A percentile compares a stretch with the other conserved stretches of the same genome.
Evolutionary conservation across 2,797 vertebrate species (phyloP).

Genomic region (Tadarida brasiliensis): DNA sequence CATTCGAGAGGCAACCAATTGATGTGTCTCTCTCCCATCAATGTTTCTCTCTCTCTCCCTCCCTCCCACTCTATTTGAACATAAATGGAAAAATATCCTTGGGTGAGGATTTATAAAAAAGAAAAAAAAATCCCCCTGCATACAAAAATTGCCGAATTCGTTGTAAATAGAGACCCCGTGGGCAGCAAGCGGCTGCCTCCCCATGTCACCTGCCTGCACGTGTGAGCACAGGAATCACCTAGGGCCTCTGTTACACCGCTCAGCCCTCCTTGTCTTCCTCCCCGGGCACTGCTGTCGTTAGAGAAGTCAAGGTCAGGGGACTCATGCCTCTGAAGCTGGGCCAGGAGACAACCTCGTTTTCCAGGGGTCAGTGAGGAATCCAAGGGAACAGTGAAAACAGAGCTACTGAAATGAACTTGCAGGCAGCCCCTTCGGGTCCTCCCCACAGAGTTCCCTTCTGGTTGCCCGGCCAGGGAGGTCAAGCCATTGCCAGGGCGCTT

Average conservation of each 20-base stretch:
- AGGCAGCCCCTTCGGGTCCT: constrained; percentile 89
- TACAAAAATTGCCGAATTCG: neutral
- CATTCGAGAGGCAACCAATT: too few relatives aligned
- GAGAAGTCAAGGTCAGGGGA: constrained; percentile 72
- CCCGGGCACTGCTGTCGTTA: constrained; percentile 56
- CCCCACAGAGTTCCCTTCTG: constrained; percentile 90
- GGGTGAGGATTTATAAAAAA: too few relatives aligned
- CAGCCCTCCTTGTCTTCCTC: neutral
- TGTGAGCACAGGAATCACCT: neutral
- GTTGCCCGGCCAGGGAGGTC: constrained; percentile 91
- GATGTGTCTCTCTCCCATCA: too few relatives aligned
- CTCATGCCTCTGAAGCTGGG: constrained; percentile 69
- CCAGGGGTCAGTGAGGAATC: constrained; percentile 70
- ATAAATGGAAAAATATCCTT: too few relatives aligned
- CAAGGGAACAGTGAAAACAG: constrained; percentile 78
- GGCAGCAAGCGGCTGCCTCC: fast-evolving
- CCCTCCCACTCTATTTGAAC: too few relatives aligned
- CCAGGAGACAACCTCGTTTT: constrained; percentile 51
- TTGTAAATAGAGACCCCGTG: neutral
- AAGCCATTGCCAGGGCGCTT: constrained; percentile 87
- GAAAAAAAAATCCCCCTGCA: too few relatives aligned
- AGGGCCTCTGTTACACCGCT: neutral
- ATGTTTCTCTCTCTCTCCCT: too few relatives aligned
- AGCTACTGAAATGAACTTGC: constrained; percentile 87
- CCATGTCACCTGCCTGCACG: neutral